A percentile compares a stretch with the other conserved stretches of the same genome.
Evolutionary conservation across 2,113 vertebrate genomes (phyloP).

Genomic region (Geococcyx californianus): DNA sequence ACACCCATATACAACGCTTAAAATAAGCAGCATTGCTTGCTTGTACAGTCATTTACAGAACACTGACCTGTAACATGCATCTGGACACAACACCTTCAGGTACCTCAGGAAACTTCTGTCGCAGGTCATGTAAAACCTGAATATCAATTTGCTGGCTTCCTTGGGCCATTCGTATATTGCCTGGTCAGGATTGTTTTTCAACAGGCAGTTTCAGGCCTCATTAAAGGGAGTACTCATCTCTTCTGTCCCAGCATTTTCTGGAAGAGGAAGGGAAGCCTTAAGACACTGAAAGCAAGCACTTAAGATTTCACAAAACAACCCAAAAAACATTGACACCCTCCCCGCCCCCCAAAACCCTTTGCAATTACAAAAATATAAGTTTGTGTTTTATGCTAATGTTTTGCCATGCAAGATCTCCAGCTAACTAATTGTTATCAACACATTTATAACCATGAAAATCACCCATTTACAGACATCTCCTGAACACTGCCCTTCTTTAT

Average conservation of each 20-base stretch:
- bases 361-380: background rate
- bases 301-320: background rate
- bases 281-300: background rate
- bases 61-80: slow-evolving; percentile 96
- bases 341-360: no score
- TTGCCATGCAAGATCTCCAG: rapidly evolving
- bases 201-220: slow-evolving; percentile 84
- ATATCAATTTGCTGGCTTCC: slow-evolving; percentile 98
- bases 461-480: background rate
- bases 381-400: background rate
- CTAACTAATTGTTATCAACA: background rate
- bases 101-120: slow-evolving; percentile 98
- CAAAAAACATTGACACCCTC: background rate
- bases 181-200: slow-evolving; percentile 84
- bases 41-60: slow-evolving; percentile 10
- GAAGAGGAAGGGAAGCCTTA: slow-evolving; percentile 56
- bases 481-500: background rate
- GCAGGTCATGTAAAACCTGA: slow-evolving; percentile 99
- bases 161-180: slow-evolving; percentile 99
- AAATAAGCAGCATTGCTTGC: background rate
- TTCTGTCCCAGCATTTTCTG: slow-evolving; percentile 91
- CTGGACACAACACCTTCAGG: slow-evolving; percentile 98
- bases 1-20: background rate
- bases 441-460: background rate
- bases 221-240: slow-evolving; percentile 80